phyloP scores from a whole-genome alignment of 2,113 vertebrate genomes.

The Pseudorhombus dupliciocellatus region DNA sequence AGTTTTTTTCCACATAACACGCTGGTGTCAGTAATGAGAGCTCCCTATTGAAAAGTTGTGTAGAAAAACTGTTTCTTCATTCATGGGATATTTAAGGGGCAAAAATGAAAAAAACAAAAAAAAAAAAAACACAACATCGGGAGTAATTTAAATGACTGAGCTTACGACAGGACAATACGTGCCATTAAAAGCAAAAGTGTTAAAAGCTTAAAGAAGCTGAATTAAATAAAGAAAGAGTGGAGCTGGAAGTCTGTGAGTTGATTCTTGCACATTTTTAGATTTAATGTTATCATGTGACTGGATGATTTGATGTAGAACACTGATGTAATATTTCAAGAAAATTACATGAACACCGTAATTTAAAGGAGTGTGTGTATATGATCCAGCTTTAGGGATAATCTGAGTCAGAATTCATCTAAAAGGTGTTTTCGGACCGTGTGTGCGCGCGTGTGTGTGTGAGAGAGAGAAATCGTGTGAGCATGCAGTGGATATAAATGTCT shows the following conservation, averaged over 20 bases:
- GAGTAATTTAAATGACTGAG: too few species aligned
- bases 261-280: not conserved
- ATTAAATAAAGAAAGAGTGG: too few species aligned
- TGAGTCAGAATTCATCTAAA: slow-evolving; percentile 27
- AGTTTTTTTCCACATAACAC: slow-evolving; percentile 10
- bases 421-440: not conserved
- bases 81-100: too few species aligned
- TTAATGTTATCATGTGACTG: not conserved
- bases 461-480: slow-evolving; percentile 10
- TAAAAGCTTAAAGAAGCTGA: too few species aligned
- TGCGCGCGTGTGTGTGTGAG: not conserved
- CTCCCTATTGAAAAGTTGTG: not conserved
- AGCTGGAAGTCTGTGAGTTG: not conserved
- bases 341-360: slow-evolving; percentile 1
- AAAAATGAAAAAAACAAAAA: too few species aligned
- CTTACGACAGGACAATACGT: not conserved
- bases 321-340: slow-evolving; percentile 3
- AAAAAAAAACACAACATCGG: too few species aligned
- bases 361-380: not conserved
- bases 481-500: slow-evolving; percentile 24
- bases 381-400: slow-evolving; percentile 36
- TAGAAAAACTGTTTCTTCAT: too few species aligned
- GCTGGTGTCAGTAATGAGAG: slow-evolving; percentile 2
- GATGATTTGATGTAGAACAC: not conserved
- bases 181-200: not conserved